Evolutionary conservation across 2,797 vertebrate species (phyloP), one percentile per base, ranked within the genome.

Genomic region (Atherinosoma microstoma): DNA sequence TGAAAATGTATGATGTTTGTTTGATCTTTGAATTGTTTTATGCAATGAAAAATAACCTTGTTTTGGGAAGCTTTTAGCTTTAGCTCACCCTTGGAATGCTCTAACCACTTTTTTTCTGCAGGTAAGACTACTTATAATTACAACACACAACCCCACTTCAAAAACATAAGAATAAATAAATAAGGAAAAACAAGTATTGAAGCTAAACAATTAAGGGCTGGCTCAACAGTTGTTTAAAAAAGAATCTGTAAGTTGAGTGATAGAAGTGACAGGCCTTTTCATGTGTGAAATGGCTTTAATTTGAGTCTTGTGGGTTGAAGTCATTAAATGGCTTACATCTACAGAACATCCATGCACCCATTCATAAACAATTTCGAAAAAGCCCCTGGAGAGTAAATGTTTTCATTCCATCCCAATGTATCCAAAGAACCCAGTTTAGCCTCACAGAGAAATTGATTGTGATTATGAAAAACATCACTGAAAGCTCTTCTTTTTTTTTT

Each of bases 391-490:
- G 56, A 53, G 18, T 58, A 29, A 69, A 57, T 27, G 18, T 69
- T 76, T 80, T 58, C 57, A 69, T 34, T 60, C 54, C 62, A 34
- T 68, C 51, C 64, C 8, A 58, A 64, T 64, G 36, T 36, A 64
- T 16, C 47, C 60, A 64, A 83, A 84, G 34, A 70, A 57, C 54
- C 68, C 34, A 57, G 18, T 58, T 69, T 6, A 60, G 65, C 64
- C 45, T 34, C 67, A 67, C 27, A 58, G 56, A 78, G 66, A 70
- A 79, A 76, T 76, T 51, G 42, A 32, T 42, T 62, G 36, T 45
- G 63, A 79, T 84, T 70, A 84, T 82, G 35, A 76, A 81, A 84
- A 78, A 58, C 4, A 20, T 40, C 20, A 47, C 38, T 70, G 58
- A 81, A 81, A 67, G 67, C 74, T 29, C 56, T 57, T 27, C 24